Percentiles rank a stretch among this genome's conserved stretches.
phyloP scores from a whole-genome alignment of 1,140 invertebrate genomes.

The Lepidurus arcticus region DNA sequence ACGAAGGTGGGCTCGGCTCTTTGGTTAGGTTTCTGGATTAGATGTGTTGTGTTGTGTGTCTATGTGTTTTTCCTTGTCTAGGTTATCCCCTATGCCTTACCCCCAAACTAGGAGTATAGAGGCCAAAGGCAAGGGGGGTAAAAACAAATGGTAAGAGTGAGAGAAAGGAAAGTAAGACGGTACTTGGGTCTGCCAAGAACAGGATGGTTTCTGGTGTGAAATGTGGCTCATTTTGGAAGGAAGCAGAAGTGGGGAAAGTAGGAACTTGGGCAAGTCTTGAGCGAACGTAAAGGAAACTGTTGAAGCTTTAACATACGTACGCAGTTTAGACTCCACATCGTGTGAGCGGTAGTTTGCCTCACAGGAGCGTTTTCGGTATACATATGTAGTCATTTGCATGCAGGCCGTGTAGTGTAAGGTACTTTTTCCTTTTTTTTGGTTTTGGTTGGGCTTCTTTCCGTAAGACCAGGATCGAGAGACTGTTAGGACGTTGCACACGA shows the following conservation, averaged over 20 bases:
- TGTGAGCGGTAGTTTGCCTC: not conserved
- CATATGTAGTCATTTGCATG: not conserved
- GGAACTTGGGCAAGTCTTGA: not conserved
- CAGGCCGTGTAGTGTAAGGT: not conserved
- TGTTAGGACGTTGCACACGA: not conserved
- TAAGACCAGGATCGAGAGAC: not conserved
- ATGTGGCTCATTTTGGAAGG: not conserved
- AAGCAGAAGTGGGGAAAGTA: not conserved
- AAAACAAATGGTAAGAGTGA: not conserved
- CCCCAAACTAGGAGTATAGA: not conserved
- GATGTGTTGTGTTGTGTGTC: too few species aligned
- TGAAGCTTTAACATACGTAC: too few species aligned
- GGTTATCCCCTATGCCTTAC: too few species aligned
- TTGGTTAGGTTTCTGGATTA: too few species aligned
- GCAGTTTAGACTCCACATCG: too few species aligned
- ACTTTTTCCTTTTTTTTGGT: not conserved
- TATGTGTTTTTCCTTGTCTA: too few species aligned
- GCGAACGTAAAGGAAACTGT: too few species aligned
- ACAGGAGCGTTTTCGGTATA: not conserved
- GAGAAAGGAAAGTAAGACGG: not conserved
- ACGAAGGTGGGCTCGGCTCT: too few species aligned
- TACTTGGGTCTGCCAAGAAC: not conserved
- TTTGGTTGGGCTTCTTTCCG: not conserved
- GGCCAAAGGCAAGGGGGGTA: not conserved
- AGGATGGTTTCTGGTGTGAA: constrained; percentile 1